These are phyloP conservation scores for Pseudorasbora parva DNA, from an alignment of 2,113 vertebrate genomes.

Conservation along the genomic window DNA sequence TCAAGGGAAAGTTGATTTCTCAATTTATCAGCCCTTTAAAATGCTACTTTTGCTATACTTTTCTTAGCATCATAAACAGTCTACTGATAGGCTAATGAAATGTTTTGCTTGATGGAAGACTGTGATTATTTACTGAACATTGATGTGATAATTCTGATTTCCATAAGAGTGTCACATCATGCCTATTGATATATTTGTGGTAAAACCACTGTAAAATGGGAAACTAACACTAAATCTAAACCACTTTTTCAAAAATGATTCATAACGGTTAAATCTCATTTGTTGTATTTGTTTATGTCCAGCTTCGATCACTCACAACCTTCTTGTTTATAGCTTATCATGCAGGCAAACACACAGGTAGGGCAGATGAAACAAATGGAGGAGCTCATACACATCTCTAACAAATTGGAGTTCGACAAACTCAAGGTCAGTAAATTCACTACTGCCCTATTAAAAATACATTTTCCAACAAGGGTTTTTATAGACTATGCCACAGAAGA, in stretches of 20 bases:
- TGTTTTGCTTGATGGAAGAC: too few relatives aligned
- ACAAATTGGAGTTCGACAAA: constrained; percentile 79
- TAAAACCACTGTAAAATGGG: neutral
- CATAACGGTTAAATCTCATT: neutral
- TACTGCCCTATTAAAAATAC: neutral
- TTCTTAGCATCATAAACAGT: too few relatives aligned
- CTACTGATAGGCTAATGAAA: too few relatives aligned
- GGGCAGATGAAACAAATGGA: constrained; percentile 83
- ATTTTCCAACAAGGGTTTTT: too few relatives aligned
- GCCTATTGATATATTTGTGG: neutral
- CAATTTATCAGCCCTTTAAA: too few relatives aligned
- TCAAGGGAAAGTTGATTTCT: too few relatives aligned
- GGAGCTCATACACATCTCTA: constrained; percentile 76
- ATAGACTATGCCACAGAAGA: too few relatives aligned
- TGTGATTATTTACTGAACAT: too few relatives aligned
- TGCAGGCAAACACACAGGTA: constrained; percentile 78
- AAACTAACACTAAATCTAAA: neutral
- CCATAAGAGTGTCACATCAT: neutral
- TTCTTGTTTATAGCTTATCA: constrained; percentile 73
- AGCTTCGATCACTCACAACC: neutral
- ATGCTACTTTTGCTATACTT: too few relatives aligned
- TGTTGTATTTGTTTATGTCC: neutral
- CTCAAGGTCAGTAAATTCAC: constrained; percentile 73
- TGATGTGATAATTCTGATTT: neutral
- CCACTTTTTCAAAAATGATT: neutral